phyloP scores from a whole-genome alignment of 2,797 vertebrate genomes.

The Pseudomugil tenellus region DNA sequence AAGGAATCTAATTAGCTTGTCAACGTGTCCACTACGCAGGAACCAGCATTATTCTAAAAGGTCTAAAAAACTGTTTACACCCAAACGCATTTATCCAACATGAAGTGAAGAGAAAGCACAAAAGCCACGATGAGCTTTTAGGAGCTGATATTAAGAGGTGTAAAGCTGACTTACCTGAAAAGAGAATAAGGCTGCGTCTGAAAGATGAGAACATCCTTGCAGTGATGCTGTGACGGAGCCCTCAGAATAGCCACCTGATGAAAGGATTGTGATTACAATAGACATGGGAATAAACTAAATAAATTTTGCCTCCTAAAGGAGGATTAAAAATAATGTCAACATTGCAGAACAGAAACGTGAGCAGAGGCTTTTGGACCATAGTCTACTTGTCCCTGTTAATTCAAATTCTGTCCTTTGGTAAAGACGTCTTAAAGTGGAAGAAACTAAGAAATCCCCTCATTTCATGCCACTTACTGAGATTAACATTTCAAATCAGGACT shows the following conservation, averaged over 20 bases:
- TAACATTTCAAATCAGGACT: background rate
- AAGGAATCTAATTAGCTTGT: no score
- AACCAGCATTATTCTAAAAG: no score
- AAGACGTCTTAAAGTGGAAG: background rate
- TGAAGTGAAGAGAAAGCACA: no score
- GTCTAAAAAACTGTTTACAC: no score
- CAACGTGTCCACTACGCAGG: no score
- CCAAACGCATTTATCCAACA: no score
- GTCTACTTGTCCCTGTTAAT: background rate
- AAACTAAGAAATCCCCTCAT: background rate
- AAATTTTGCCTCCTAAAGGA: background rate
- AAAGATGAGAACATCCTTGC: slow-evolving; percentile 91
- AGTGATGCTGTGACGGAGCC: slow-evolving; percentile 76
- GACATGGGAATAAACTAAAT: background rate
- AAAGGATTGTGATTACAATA: background rate
- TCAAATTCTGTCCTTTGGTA: fast-evolving
- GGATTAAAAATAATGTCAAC: background rate
- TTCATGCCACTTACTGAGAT: background rate
- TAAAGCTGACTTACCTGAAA: slow-evolving; percentile 82
- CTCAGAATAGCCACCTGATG: slow-evolving; percentile 74
- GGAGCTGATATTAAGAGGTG: background rate
- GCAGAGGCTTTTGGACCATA: background rate
- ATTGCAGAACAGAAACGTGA: background rate
- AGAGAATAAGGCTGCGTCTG: slow-evolving; percentile 93
- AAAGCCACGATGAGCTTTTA: background rate